Conservation (phyloP, 2,113 vertebrate genomes). For the Xiphophorus couchianus region DNA sequence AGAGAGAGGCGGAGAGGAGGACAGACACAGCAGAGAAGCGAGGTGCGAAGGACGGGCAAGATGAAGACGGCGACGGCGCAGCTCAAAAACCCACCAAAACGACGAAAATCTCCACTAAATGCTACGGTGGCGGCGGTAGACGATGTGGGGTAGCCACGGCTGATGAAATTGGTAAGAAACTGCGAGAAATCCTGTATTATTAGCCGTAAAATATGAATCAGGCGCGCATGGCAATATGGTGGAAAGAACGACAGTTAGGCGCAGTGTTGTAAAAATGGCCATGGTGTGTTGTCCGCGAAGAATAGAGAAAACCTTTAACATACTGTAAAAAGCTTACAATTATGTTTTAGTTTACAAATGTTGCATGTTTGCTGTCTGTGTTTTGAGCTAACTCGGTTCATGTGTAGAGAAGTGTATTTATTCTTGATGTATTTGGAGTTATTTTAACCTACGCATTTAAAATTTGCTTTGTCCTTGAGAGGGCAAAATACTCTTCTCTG, state of each 20-base stretch:
- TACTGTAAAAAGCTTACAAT: neutral
- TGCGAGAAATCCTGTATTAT: conserved; percentile 37
- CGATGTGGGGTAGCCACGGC: conserved; percentile 46
- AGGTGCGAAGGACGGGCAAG: conserved; percentile 7
- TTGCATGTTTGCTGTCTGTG: conserved; percentile 29
- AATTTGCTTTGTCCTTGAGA: conserved; percentile 86
- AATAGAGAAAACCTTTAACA: conserved; percentile 32
- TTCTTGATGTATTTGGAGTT: conserved; percentile 55
- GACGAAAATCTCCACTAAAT: conserved; percentile 38
- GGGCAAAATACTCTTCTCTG: conserved; percentile 78
- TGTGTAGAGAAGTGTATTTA: conserved; percentile 35
- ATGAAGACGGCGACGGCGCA: conserved; percentile 26
- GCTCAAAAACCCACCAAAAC: conserved; percentile 46
- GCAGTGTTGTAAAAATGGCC: conserved; percentile 82
- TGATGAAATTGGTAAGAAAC: conserved; percentile 75
- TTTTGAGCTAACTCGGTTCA: conserved; percentile 30
- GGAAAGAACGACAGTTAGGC: conserved; percentile 75
- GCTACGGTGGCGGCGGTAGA: conserved; percentile 26
- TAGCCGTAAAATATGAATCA: conserved; percentile 28
- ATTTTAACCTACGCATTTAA: conserved; percentile 83
- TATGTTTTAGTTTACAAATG: conserved; percentile 15
- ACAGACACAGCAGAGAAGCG: conserved; percentile 60
- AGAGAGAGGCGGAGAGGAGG: conserved; percentile 66
- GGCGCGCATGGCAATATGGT: conserved; percentile 79
- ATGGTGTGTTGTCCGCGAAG: conserved; percentile 74